Evolutionary conservation across 2,888 invertebrate genomes (phyloP).

Genomic region (Oithona nana): DNA sequence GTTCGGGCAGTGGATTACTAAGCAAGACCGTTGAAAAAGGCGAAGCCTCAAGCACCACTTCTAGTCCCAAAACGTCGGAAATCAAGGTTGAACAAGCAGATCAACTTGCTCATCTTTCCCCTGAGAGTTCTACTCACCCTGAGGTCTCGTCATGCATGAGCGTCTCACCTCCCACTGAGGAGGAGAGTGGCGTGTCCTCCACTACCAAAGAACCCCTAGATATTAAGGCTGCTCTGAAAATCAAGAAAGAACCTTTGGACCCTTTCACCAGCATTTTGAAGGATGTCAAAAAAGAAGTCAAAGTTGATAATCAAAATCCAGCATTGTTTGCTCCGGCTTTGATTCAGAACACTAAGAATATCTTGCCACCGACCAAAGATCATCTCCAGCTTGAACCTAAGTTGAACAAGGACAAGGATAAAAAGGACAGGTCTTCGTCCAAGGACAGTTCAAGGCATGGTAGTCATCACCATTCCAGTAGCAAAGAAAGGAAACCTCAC

Average conservation of each 20-base stretch:
- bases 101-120: neutral
- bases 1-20: too few species aligned
- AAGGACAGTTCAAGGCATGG: neutral
- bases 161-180: neutral
- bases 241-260: constrained; percentile 5
- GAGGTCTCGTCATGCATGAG: neutral
- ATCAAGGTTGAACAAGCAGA: neutral
- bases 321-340: neutral
- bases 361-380: neutral
- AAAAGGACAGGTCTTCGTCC: neutral
- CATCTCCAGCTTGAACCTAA: neutral
- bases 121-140: constrained; percentile 1
- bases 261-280: neutral
- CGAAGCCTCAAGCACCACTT: constrained; percentile 14
- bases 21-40: constrained; percentile 8
- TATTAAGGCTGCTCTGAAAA: neutral
- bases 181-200: constrained; percentile 2
- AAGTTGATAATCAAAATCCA: neutral
- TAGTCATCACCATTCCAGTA: neutral
- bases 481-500: neutral
- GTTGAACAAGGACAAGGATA: neutral
- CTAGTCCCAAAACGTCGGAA: neutral
- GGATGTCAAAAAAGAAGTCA: neutral
- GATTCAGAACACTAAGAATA: neutral
- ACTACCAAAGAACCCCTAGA: neutral